Evolutionary conservation across 2,888 invertebrate species (phyloP).

Genomic region (Cephus rjabovi): DNA sequence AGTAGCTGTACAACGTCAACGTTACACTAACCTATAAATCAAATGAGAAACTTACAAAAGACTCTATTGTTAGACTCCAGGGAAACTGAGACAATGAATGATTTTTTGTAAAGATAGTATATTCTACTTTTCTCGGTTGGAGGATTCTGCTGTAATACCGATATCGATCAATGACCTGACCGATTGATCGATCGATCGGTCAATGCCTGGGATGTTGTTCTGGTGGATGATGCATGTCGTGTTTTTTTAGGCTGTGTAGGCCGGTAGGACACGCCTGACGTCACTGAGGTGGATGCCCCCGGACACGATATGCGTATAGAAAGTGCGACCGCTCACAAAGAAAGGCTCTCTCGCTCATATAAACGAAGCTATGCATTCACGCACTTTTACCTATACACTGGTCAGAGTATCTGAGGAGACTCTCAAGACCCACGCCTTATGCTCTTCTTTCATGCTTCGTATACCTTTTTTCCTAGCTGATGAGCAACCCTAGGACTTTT

Average conservation of each 20-base stretch:
- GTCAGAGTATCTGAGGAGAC: not conserved
- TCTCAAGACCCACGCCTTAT: not conserved
- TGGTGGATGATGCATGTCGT: slow-evolving; percentile 2
- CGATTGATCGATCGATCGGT: not conserved
- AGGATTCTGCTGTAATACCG: not conserved
- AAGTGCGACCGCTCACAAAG: slow-evolving; percentile 6
- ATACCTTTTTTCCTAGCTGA: not conserved
- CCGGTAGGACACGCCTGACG: slow-evolving; percentile 20
- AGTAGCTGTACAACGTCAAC: not conserved
- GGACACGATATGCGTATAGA: slow-evolving; percentile 15
- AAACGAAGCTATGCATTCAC: not conserved
- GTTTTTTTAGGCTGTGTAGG: slow-evolving; percentile 16
- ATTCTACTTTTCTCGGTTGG: not conserved
- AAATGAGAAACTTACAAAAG: not conserved
- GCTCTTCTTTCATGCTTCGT: not conserved
- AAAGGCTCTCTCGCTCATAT: not conserved
- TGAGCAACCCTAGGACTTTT: not conserved
- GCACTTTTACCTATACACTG: not conserved
- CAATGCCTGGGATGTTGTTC: not conserved
- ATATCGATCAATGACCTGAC: not conserved
- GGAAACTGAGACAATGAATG: not conserved
- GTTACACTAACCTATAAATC: not conserved
- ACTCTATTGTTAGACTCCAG: not conserved
- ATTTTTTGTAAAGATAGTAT: not conserved
- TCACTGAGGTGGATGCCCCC: slow-evolving; percentile 22